Percentiles rank a stretch among this genome's conserved stretches.
Evolutionary conservation across 2,797 vertebrate species (phyloP).

Genomic region (Sebastes cheni): DNA sequence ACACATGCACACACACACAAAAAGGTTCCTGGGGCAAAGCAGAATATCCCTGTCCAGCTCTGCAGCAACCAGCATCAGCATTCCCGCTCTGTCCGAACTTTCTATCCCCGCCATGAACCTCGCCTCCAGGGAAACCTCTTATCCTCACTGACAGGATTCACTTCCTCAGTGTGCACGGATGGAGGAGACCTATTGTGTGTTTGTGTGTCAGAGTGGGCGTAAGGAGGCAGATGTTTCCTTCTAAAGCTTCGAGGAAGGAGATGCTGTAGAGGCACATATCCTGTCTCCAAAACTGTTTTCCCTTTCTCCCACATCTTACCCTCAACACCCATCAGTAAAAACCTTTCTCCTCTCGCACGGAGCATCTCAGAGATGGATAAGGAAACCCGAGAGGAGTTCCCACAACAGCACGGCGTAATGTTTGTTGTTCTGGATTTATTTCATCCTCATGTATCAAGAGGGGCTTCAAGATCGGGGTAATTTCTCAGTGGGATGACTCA

Average conservation of each 20-base stretch:
- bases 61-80: slow-evolving; percentile 66
- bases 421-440: slow-evolving; percentile 59
- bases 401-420: slow-evolving; percentile 36
- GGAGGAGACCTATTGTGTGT: slow-evolving; percentile 75
- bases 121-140: slow-evolving; percentile 66
- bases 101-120: slow-evolving; percentile 68
- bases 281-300: slow-evolving; percentile 69
- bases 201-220: slow-evolving; percentile 57
- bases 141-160: slow-evolving; percentile 80
- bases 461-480: slow-evolving; percentile 40
- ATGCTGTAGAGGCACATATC: slow-evolving; percentile 72
- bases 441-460: slow-evolving; percentile 47
- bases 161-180: slow-evolving; percentile 69
- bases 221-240: slow-evolving; percentile 86
- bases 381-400: slow-evolving; percentile 46
- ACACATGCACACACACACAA: slow-evolving; percentile 2
- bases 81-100: slow-evolving; percentile 63
- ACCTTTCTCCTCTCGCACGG: neutral
- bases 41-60: slow-evolving; percentile 57
- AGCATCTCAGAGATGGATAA: slow-evolving; percentile 33
- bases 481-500: slow-evolving; percentile 62
- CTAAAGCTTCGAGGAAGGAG: slow-evolving; percentile 79
- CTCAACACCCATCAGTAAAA: slow-evolving; percentile 17
- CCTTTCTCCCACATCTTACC: slow-evolving; percentile 50
- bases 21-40: slow-evolving; percentile 47